Evolutionary conservation across 2,888 invertebrate species (phyloP).

Genomic region (Hydrotaea diabolus): DNA sequence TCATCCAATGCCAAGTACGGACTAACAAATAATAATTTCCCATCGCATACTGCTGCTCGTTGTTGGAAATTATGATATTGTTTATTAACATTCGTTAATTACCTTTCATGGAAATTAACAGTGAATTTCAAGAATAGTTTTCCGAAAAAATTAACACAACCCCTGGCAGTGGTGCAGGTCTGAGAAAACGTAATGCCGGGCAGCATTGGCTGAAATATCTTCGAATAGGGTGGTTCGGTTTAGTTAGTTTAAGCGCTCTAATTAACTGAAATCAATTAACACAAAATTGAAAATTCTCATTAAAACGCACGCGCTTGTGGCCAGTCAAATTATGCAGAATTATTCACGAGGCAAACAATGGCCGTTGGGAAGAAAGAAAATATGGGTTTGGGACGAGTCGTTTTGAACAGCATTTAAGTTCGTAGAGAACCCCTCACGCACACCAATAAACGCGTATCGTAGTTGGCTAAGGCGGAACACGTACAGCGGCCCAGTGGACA

Average conservation of each 20-base stretch:
- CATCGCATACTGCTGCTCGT: too few relatives aligned
- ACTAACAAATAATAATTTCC: too few relatives aligned
- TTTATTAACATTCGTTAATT: too few relatives aligned
- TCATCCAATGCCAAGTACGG: too few relatives aligned
- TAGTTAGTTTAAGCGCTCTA: slow-evolving; percentile 15
- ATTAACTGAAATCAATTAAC: slow-evolving; percentile 52
- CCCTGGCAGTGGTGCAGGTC: neutral
- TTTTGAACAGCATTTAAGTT: slow-evolving; percentile 38
- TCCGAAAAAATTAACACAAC: slow-evolving; percentile 6
- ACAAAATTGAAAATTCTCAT: slow-evolving; percentile 38
- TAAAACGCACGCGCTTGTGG: slow-evolving; percentile 42
- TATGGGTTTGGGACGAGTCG: neutral
- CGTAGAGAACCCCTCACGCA: slow-evolving; percentile 15
- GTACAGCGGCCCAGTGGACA: neutral
- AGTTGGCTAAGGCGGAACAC: slow-evolving; percentile 40
- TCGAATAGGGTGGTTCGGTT: neutral
- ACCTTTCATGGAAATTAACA: too few relatives aligned
- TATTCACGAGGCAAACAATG: neutral
- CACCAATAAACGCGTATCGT: slow-evolving; percentile 52
- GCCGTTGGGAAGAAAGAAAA: neutral
- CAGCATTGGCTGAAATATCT: neutral
- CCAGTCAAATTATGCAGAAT: slow-evolving; percentile 22
- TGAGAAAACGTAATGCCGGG: too few relatives aligned
- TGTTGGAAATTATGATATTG: too few relatives aligned
- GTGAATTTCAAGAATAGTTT: neutral